Base-by-base conservation (phyloP, 2,797 vertebrate species). In the Anabas testudineus region DNA sequence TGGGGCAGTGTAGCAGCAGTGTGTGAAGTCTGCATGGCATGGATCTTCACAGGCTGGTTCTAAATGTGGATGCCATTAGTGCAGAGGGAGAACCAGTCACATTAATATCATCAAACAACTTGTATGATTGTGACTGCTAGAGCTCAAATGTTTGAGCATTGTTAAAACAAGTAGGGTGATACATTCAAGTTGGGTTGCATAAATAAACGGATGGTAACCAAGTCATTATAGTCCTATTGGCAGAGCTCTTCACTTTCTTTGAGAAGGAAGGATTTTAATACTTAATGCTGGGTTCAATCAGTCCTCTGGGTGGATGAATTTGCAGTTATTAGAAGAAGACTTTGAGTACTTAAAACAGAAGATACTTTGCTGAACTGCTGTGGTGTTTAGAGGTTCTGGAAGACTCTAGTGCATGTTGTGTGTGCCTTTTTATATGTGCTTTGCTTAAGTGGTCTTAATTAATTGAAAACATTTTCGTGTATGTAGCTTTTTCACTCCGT, bases 11-110 rank as follows among this genome's bases (percentile, higher is more conserved):
- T 68, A 7, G 58, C 61, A 48, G 41, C 9, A 32, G 41, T 47
- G 71, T 75, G 78, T 76, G 65, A 81, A 71, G 76, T 74, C 9
- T 30, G 57, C 62, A 51, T 51, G 70, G 21, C 68, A 62, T 78
- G 74, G 68, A 60, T 71, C 56, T 76, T 84, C 53, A 64, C 67
- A 61, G 37, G 9, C 14, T 2, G 3, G 45, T 53, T 36, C 61
- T 37, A 53, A 77, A 70, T 70, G 47, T n/a, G 14, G 18, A 22
- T 19, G 39, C 18, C 47, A 37, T 7, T 21, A 19, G 10, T 66
- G n/a, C 5, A 1, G 45, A 26, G 48, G 15, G 5, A 14, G 21
- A 54, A 26, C 68, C 28, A 1, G 43, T 67, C 12, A 16, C 15
- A 26, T 48, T 36, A 15, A n/a, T 49, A 8, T n/a, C n/a, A 36